Evolutionary conservation across 2,888 invertebrate species (phyloP).

Genomic region (Trissoscelio sp.): DNA sequence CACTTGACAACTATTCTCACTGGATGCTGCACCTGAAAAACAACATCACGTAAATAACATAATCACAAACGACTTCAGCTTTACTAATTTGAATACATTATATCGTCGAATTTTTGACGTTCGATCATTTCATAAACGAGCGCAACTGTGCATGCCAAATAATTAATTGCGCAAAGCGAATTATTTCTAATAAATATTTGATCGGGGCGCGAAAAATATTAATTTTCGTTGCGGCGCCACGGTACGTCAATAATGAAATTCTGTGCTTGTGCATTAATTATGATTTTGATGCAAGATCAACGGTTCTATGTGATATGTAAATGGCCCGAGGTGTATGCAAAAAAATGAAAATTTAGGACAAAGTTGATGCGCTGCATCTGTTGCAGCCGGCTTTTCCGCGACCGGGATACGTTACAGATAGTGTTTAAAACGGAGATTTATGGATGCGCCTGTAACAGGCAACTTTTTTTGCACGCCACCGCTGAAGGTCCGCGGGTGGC

Average conservation of each 20-base stretch:
- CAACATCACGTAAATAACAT: slow-evolving; percentile 9
- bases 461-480: slow-evolving; percentile 79
- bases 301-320: slow-evolving; percentile 50
- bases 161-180: neutral
- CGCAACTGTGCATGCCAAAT: neutral
- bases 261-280: slow-evolving; percentile 23
- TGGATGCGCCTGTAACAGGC: slow-evolving; percentile 80
- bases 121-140: too few relatives aligned
- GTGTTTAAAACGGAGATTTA: slow-evolving; percentile 81
- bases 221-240: slow-evolving; percentile 10
- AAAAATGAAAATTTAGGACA: slow-evolving; percentile 78
- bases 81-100: neutral
- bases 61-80: neutral
- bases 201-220: slow-evolving; percentile 6
- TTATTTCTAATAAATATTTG: slow-evolving; percentile 13
- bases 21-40: neutral
- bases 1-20: slow-evolving; percentile 34
- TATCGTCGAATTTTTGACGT: neutral
- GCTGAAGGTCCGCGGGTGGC: slow-evolving; percentile 76
- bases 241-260: slow-evolving; percentile 32
- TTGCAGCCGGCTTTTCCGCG: slow-evolving; percentile 74
- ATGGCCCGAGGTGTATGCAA: slow-evolving; percentile 73
- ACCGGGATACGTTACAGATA: slow-evolving; percentile 77
- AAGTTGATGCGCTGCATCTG: slow-evolving; percentile 74
- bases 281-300: slow-evolving; percentile 40